phyloP scores from a whole-genome alignment of 2,797 vertebrate species.

The Hemitrygon akajei region DNA sequence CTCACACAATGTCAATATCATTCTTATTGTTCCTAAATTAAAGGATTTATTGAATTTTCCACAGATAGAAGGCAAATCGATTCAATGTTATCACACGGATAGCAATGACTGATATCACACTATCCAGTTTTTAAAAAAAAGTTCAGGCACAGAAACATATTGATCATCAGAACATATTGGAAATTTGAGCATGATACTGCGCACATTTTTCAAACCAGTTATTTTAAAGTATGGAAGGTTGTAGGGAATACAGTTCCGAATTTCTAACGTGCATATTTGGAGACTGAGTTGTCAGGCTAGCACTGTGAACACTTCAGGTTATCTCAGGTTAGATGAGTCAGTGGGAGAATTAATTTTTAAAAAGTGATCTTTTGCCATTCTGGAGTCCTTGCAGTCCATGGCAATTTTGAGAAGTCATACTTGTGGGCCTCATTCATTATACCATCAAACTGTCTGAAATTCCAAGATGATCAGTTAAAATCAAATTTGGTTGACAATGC shows the following conservation, averaged over 20 bases:
- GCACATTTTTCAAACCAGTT: background rate
- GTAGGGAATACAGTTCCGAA: background rate
- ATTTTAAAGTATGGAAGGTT: background rate
- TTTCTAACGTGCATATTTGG: background rate
- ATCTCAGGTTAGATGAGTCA: background rate
- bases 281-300: background rate
- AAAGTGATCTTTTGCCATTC: background rate
- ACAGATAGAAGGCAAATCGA: background rate
- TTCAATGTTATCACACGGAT: background rate
- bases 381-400: background rate
- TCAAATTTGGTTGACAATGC: background rate
- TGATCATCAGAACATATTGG: background rate
- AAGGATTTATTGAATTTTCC: background rate
- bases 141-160: background rate
- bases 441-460: background rate
- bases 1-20: background rate
- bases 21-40: background rate
- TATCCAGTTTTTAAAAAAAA: background rate
- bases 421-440: background rate
- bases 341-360: background rate
- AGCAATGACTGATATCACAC: background rate
- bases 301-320: background rate
- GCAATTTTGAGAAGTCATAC: background rate
- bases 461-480: background rate
- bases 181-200: background rate